Percentiles rank a stretch among this genome's conserved stretches.
phyloP scores from a whole-genome alignment of 2,113 vertebrate species.

The Chionis minor region DNA sequence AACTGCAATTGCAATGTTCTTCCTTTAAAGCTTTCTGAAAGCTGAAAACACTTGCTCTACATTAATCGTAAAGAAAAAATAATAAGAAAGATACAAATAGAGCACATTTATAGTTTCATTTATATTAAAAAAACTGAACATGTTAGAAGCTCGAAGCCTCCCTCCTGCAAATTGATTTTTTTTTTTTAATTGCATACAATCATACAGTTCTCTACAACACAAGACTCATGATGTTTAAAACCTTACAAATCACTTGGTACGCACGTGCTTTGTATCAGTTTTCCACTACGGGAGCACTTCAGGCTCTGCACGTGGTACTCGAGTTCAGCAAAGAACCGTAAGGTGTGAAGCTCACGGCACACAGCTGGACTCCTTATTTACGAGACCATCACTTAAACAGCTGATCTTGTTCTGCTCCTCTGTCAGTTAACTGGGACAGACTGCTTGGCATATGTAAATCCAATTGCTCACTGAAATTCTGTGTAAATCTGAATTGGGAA shows the following conservation, averaged over 20 bases:
- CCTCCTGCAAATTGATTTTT: background rate
- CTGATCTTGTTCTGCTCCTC: background rate
- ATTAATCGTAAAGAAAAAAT: background rate
- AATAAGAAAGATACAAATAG: background rate
- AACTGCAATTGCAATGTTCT: background rate
- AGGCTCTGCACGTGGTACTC: accelerated
- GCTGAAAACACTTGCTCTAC: background rate
- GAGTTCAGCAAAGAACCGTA: background rate
- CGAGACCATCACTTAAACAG: background rate
- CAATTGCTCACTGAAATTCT: background rate
- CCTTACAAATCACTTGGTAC: background rate
- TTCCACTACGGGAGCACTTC: accelerated
- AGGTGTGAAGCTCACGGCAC: background rate
- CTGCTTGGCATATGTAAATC: background rate
- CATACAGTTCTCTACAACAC: background rate
- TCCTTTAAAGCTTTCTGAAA: background rate
- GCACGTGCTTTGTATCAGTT: background rate
- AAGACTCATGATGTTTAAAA: background rate
- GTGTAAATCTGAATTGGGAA: background rate
- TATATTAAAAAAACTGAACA: background rate
- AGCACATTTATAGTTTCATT: background rate
- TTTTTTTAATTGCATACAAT: background rate
- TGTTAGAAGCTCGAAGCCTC: background rate
- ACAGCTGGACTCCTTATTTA: too few species aligned
- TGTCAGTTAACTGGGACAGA: background rate